Percentiles rank a stretch among this genome's conserved stretches.
Evolutionary conservation across 37 sponge, comb jelly and placozoan genomes (phyloP).

Genomic region (Lycopodina hypogea): DNA sequence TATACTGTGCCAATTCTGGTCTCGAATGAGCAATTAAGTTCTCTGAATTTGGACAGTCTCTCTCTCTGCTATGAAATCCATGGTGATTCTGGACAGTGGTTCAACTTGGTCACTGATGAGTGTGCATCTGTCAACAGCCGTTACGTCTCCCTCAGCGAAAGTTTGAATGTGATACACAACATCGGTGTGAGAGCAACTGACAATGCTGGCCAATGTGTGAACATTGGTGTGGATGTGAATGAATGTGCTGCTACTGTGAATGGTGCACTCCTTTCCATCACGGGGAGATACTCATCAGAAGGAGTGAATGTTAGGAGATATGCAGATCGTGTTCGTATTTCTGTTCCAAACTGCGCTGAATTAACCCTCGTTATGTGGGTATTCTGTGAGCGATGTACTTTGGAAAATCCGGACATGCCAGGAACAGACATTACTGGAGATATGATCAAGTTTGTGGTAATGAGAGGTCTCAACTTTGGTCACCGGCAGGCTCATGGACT

Average conservation of each 20-base stretch:
- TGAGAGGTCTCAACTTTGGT: slow-evolving; percentile 59
- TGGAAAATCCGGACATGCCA: background rate
- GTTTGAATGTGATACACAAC: slow-evolving; percentile 44
- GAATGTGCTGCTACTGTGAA: slow-evolving; percentile 34
- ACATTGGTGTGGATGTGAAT: slow-evolving; percentile 41
- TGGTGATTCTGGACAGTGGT: slow-evolving; percentile 9
- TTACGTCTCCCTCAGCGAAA: slow-evolving; percentile 5
- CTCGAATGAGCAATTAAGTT: background rate
- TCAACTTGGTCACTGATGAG: slow-evolving; percentile 53
- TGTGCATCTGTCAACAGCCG: slow-evolving; percentile 36
- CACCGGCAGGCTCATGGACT: slow-evolving; percentile 69
- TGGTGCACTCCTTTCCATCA: background rate
- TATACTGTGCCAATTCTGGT: slow-evolving; percentile 36
- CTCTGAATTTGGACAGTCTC: background rate
- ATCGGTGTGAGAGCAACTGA: slow-evolving; percentile 50
- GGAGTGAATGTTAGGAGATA: slow-evolving; percentile 17
- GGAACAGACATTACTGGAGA: background rate
- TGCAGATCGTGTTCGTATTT: slow-evolving; percentile 44
- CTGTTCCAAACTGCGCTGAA: slow-evolving; percentile 73
- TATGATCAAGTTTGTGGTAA: slow-evolving; percentile 49
- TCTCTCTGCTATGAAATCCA: slow-evolving; percentile 53
- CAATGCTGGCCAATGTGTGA: slow-evolving; percentile 8
- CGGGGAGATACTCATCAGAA: background rate
- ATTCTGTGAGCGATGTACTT: slow-evolving; percentile 30
- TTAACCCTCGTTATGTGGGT: slow-evolving; percentile 73